A percentile compares a stretch with the other conserved stretches of the same genome.
Evolutionary conservation across 1,140 invertebrate genomes (phyloP).

Genomic region (Linepithema humile): DNA sequence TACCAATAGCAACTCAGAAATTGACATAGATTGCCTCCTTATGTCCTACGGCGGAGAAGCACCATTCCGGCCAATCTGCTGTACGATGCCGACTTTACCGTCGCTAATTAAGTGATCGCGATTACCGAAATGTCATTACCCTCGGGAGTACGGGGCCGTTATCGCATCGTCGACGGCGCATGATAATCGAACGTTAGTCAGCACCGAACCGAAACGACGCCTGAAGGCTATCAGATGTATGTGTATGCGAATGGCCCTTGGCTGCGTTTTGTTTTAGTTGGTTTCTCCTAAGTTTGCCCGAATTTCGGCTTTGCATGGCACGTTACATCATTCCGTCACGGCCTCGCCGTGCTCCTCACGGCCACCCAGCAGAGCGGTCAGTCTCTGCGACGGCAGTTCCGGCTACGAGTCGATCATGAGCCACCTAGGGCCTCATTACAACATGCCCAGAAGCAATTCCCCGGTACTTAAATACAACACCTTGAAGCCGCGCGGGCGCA

Average conservation of each 20-base stretch:
- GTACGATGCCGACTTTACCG: constrained; percentile 2
- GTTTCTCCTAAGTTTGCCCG: constrained; percentile 82
- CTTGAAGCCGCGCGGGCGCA: constrained; percentile 78
- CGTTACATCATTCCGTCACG: constrained; percentile 76
- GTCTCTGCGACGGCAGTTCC: constrained; percentile 82
- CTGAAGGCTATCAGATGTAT: neutral
- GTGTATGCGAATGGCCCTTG: constrained; percentile 55
- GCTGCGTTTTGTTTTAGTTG: constrained; percentile 81
- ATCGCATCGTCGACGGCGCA: neutral
- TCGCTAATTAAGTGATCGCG: constrained; percentile 35
- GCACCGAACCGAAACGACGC: neutral
- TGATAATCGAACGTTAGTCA: constrained; percentile 51
- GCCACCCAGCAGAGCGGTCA: constrained; percentile 82
- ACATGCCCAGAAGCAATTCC: constrained; percentile 81
- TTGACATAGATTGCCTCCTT: constrained; percentile 40
- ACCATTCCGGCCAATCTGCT: constrained; percentile 21
- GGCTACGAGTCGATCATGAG: constrained; percentile 87
- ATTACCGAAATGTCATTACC: constrained; percentile 32
- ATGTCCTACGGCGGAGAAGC: constrained; percentile 29
- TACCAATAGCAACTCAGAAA: constrained; percentile 42
- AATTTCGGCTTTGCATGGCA: constrained; percentile 83
- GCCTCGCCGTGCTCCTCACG: constrained; percentile 77
- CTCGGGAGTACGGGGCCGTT: neutral
- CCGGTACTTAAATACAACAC: constrained; percentile 81
- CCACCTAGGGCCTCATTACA: constrained; percentile 83